Conservation (phyloP, 2,888 invertebrate genomes). For the Ariolimax columbianus region DNA sequence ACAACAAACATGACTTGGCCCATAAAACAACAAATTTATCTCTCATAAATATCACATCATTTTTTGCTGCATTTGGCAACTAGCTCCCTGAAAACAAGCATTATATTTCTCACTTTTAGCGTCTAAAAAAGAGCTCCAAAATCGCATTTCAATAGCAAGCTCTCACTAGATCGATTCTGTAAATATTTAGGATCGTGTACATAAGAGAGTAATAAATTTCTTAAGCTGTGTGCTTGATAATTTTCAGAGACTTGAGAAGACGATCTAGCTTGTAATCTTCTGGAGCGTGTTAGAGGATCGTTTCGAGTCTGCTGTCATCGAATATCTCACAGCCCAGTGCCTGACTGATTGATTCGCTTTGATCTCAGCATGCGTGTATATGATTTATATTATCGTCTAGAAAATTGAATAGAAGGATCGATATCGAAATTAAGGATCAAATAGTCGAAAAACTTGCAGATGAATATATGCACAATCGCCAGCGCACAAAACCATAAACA, state of each 20-base stretch:
- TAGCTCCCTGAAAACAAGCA: background rate
- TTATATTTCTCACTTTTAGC: background rate
- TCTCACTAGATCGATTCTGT: background rate
- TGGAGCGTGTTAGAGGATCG: background rate
- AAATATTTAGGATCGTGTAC: slow-evolving; percentile 11
- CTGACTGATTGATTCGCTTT: background rate
- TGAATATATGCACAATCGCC: background rate
- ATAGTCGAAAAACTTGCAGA: background rate
- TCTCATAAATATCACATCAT: background rate
- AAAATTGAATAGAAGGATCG: background rate
- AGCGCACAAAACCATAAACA: background rate
- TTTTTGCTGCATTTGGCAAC: background rate
- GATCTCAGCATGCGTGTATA: background rate
- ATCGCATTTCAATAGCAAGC: background rate
- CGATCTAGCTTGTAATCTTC: background rate
- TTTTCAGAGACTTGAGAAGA: background rate
- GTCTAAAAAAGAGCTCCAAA: background rate
- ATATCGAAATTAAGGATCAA: background rate
- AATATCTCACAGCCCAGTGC: slow-evolving; percentile 12
- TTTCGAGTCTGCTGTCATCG: background rate
- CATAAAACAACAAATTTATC: background rate
- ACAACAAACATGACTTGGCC: background rate
- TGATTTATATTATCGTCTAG: background rate
- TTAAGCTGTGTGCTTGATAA: slow-evolving; percentile 6
- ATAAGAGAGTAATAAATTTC: slow-evolving; percentile 1